These are phyloP conservation scores for Aricia agestis DNA, from an alignment of 1,140 invertebrate species.

Conservation along the genomic window DNA sequence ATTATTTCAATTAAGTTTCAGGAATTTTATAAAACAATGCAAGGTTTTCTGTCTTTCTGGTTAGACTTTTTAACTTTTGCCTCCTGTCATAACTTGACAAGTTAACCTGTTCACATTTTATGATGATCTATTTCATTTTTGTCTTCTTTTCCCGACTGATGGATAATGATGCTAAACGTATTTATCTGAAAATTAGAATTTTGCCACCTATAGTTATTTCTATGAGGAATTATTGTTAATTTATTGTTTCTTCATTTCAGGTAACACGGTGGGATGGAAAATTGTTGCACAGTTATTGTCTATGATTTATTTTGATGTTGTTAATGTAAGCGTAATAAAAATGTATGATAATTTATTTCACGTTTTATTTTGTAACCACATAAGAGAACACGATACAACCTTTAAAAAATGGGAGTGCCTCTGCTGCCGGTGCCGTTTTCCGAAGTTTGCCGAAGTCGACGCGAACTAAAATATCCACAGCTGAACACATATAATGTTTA, in stretches of 20 bases:
- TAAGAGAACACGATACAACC: too few relatives aligned
- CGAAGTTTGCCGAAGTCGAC: too few relatives aligned
- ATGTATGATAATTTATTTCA: not conserved
- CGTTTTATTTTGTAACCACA: not conserved
- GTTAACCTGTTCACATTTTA: not conserved
- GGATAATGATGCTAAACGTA: constrained; percentile 50
- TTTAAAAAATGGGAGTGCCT: too few relatives aligned
- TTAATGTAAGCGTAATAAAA: constrained; percentile 9
- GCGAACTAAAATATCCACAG: too few relatives aligned
- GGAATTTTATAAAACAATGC: too few relatives aligned
- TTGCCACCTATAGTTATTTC: not conserved
- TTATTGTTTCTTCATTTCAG: not conserved
- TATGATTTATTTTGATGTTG: not conserved
- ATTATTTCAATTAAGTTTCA: too few relatives aligned
- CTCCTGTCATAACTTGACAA: too few relatives aligned
- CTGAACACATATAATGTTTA: too few relatives aligned
- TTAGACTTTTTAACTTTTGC: too few relatives aligned
- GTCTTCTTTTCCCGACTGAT: constrained; percentile 75
- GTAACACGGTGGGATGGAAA: not conserved
- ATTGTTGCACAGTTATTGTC: not conserved
- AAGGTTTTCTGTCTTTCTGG: too few relatives aligned
- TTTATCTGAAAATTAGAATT: constrained; percentile 33
- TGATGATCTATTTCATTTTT: constrained; percentile 59
- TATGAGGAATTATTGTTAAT: not conserved
- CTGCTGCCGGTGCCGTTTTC: too few relatives aligned